Conservation (phyloP, 2,113 vertebrate genomes). For the Haemorhous mexicanus region DNA sequence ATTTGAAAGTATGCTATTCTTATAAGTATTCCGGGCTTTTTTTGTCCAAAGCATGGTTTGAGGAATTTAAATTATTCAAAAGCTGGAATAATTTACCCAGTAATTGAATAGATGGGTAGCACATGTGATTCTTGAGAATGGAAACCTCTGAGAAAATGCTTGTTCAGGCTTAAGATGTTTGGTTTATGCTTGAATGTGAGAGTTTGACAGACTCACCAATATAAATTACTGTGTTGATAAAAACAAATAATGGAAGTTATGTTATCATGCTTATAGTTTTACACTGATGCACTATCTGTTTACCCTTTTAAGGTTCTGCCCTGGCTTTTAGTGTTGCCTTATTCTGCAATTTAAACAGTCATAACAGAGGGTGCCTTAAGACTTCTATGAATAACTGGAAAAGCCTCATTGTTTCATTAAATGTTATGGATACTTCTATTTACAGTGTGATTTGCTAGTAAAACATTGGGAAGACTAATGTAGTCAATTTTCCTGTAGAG, state of each 20-base stretch:
- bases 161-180: not conserved
- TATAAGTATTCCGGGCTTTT: not conserved
- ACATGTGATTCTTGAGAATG: not conserved
- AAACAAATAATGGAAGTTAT: not conserved
- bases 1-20: not conserved
- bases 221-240: not conserved
- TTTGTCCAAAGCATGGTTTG: not conserved
- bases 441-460: not conserved
- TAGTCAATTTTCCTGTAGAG: not conserved
- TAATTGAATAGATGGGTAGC: not conserved
- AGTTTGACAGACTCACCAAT: not conserved
- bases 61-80: not conserved
- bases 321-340: not conserved
- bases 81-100: not conserved
- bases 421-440: not conserved
- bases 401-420: not conserved
- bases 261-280: not conserved
- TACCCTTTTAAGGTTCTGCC: not conserved
- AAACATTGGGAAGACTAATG: not conserved
- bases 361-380: not conserved
- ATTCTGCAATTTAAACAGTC: not conserved
- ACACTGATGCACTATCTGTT: not conserved
- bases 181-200: not conserved
- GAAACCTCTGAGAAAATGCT: not conserved
- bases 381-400: not conserved